Evolutionary conservation across 2,113 vertebrate species (phyloP), one percentile per base, ranked within the genome.

Genomic region (Glareola pratincola): DNA sequence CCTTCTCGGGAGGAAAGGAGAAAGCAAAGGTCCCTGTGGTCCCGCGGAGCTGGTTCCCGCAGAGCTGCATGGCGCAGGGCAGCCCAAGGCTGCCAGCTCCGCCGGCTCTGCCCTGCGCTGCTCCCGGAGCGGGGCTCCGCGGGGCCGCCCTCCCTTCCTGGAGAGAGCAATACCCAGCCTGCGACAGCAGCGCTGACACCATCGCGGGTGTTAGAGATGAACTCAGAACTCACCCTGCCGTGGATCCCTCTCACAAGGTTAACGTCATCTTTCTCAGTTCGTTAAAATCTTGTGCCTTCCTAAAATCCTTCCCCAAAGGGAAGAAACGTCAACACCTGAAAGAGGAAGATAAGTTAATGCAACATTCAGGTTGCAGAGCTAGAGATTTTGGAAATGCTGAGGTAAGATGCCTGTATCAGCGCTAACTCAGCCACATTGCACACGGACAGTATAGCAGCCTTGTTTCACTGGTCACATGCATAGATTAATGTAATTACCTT

Each of bases 311-410:
- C 78, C 92, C 72, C 66, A 79, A 90, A 92, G 92, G 82, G 88
- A 92, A 88, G 67, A 92, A 92, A 86, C 85, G 71, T 88, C 90
- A 93, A 76, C 88, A 92, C 53, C 23, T 45, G 82, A 79, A 71
- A 93, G 88, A 60, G 66, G 75, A 88, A 90, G 77, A 57, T 56
- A 91, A 64, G 87, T 82, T 78, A 92, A 50, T 80, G 75, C 93
- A 92, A 54, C 69, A 32, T 62, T 57, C 81, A 80, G 82, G 81
- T 77, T 94, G 90, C 90, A 85, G 88, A 92, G 90, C 85, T 74
- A 48, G 57, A 90, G 78, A 83, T 93, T 91, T 94, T 64, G 93
- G 94, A 90, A 85, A 23, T 69, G 88, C 95, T 90, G 92, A 90
- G 59, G 54, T 88, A 85, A 88, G 95, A n/a, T 57, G 75, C 75